phyloP scores from a whole-genome alignment of 2,797 vertebrate genomes.

The Nothura maculosa region DNA sequence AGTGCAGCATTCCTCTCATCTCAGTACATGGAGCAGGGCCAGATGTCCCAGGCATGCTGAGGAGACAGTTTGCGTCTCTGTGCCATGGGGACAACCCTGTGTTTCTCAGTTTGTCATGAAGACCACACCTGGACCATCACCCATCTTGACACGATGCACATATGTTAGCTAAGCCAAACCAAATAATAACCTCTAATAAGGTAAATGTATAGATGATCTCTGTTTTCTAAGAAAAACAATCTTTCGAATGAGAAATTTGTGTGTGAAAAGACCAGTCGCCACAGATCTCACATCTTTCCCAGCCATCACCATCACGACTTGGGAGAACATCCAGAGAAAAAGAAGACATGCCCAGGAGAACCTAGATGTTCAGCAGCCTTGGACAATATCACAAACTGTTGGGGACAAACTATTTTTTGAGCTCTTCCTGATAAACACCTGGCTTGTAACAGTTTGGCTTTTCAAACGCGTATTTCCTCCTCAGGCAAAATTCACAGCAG shows the following conservation, averaged over 20 bases:
- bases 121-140: not conserved
- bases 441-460: not conserved
- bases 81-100: not conserved
- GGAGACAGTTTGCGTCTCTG: not conserved
- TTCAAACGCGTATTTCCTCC: no score
- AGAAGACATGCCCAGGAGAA: no score
- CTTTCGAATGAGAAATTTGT: not conserved
- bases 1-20: not conserved
- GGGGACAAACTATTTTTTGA: not conserved
- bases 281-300: not conserved
- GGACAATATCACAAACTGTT: not conserved
- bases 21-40: not conserved
- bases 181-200: not conserved
- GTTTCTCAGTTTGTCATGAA: not conserved
- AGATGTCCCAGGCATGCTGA: not conserved
- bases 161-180: not conserved
- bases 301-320: not conserved
- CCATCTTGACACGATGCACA: not conserved
- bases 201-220: not conserved
- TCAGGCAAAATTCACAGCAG: not conserved
- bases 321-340: not conserved
- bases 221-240: not conserved
- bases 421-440: not conserved
- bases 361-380: no score
- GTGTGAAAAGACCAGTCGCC: not conserved